Evolutionary conservation across 1,140 invertebrate genomes (phyloP), one percentile per base, ranked within the genome.

Genomic region (Apis cerana): DNA sequence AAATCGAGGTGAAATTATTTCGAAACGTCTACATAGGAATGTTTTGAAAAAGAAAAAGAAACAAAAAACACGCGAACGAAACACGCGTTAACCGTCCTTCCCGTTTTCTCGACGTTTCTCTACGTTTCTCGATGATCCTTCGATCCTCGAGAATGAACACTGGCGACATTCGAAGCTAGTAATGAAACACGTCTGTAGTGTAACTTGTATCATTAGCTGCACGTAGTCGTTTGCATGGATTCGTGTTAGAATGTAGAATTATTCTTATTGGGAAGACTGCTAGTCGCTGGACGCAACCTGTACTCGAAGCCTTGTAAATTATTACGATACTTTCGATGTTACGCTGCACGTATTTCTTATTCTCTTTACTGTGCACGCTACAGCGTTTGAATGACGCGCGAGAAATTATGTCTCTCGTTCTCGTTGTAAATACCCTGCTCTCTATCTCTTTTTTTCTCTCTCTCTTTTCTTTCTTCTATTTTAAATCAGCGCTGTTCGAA

Each of bases 201-300:
- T 64, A 70, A 43, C 15, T 67, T 71, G 52, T 74, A 56, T 88
- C 61, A 67, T 70, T 89, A 86, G 77, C 69, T 86, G 88, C 84
- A 89, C 75, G 87, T 87, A 74, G 74, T 72, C 82, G 84, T 87
- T 43, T 86, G 88, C 84, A 90, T 89, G 89, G 59, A 75, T 62
- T 67, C 78, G 54, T 84, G 21, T 80, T 86, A 80, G 54, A 75
- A 21, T n/a, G 71, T 81, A 82, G 62, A 68, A 48, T 33, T 80
- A 48, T 65, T 68, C 27, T 62, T 58, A 52, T 74, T 52, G 13
- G 19, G 43, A 82, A 88, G 23, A 81, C 43, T 56, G 69, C 23
- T 68, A 68, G 80, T 79, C 50, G 27, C 78, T 81, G 52, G 70
- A 58, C 71, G 65, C 75, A 56, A 77, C 43, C 43, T 74, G 43